Conservation (phyloP, 1,140 invertebrate genomes). For the Hetaerina americana region DNA sequence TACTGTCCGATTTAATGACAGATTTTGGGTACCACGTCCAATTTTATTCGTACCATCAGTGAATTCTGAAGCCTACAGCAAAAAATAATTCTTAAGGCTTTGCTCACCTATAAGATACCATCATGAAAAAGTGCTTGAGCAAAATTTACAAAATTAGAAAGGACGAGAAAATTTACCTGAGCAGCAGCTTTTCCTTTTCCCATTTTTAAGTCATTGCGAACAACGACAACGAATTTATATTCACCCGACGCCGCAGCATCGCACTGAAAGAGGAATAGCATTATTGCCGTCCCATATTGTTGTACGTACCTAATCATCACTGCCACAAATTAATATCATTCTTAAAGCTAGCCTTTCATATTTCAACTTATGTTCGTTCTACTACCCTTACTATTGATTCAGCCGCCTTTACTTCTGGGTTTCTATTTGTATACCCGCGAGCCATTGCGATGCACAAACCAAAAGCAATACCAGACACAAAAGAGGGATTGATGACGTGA, state of each 20-base stretch:
- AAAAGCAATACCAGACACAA: not conserved
- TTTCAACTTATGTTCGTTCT: no score
- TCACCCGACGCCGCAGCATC: constrained; percentile 11
- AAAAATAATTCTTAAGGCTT: no score
- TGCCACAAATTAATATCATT: not conserved
- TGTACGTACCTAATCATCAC: not conserved
- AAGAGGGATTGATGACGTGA: not conserved
- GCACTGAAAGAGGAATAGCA: constrained; percentile 50
- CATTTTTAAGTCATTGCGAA: constrained; percentile 85
- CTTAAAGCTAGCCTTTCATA: not conserved
- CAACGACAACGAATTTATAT: constrained; percentile 68
- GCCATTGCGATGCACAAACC: not conserved
- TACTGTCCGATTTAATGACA: no score
- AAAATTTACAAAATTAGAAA: no score
- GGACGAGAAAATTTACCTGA: constrained; percentile 37
- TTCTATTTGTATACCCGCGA: not conserved
- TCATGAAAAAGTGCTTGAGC: no score
- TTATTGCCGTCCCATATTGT: constrained; percentile 66
- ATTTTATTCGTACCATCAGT: no score
- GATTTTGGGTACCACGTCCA: no score
- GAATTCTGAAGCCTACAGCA: no score
- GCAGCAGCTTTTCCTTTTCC: constrained; percentile 87
- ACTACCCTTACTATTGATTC: not conserved
- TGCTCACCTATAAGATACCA: no score
- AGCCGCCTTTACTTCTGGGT: no score